Percentiles rank a stretch among this genome's conserved stretches.
Conservation (phyloP, 1,140 invertebrate genomes). For the Pteromalus puparum region DNA sequence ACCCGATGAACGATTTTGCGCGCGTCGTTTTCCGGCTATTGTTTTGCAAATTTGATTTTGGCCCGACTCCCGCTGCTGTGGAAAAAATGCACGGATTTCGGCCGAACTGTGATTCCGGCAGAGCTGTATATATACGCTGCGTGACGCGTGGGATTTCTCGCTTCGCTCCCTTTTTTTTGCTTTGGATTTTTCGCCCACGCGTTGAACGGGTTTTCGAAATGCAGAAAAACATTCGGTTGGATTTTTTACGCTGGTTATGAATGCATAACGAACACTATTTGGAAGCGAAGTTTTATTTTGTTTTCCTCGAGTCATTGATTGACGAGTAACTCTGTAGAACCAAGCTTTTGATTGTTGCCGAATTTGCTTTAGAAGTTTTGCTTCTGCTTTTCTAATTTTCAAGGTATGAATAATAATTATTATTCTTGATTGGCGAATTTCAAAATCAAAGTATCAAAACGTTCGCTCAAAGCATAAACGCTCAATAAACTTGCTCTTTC, state of each 20-base stretch:
- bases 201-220: neutral
- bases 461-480: neutral
- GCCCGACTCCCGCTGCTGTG: no score
- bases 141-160: neutral
- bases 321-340: no score
- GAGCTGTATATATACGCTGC: no score
- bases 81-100: neutral
- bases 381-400: no score
- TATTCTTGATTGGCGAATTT: no score
- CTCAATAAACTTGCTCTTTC: neutral
- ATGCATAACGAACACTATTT: neutral
- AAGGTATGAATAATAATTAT: no score
- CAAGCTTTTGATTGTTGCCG: no score
- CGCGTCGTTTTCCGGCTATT: constrained; percentile 17
- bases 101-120: neutral
- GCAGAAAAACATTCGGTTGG: neutral
- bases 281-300: neutral
- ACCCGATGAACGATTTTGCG: constrained; percentile 17
- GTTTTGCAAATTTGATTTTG: constrained; percentile 34
- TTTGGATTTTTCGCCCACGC: neutral
- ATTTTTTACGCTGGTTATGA: neutral
- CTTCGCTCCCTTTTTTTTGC: neutral
- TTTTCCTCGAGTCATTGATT: neutral
- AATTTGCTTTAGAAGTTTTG: neutral
- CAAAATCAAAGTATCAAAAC: no score